phyloP scores from a whole-genome alignment of 35 echinoderm and acorn worm species.

The Heliocidaris erythrogramma region DNA sequence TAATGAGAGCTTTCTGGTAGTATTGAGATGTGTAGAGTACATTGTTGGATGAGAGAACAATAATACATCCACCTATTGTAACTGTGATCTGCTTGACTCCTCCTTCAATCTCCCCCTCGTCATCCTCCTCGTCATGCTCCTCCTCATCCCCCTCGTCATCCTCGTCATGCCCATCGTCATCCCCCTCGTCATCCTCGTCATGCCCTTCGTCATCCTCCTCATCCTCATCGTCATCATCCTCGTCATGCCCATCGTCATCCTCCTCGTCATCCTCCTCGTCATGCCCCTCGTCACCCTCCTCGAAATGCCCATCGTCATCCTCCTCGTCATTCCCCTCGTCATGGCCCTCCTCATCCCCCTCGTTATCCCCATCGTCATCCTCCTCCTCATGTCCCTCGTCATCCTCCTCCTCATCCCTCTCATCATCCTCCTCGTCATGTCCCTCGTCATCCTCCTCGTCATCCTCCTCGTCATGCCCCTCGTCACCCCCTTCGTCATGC shows the following conservation, averaged over 20 bases:
- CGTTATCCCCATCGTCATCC: background rate
- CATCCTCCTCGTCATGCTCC: background rate
- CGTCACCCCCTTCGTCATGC: background rate
- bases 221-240: no score
- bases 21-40: constrained; percentile 11
- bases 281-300: background rate
- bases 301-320: background rate
- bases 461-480: background rate
- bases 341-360: background rate
- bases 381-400: background rate
- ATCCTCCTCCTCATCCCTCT: background rate
- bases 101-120: background rate
- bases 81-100: background rate
- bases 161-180: background rate
- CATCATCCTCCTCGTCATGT: background rate
- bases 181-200: background rate
- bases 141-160: background rate
- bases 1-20: constrained; percentile 14
- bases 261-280: background rate
- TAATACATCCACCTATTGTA: background rate
- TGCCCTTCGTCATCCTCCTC: background rate
- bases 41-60: background rate
- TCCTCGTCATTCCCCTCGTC: background rate
- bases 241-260: background rate
- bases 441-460: background rate